Base-by-base conservation (phyloP, 2,888 invertebrate genomes). In the Heliconius cydno region DNA sequence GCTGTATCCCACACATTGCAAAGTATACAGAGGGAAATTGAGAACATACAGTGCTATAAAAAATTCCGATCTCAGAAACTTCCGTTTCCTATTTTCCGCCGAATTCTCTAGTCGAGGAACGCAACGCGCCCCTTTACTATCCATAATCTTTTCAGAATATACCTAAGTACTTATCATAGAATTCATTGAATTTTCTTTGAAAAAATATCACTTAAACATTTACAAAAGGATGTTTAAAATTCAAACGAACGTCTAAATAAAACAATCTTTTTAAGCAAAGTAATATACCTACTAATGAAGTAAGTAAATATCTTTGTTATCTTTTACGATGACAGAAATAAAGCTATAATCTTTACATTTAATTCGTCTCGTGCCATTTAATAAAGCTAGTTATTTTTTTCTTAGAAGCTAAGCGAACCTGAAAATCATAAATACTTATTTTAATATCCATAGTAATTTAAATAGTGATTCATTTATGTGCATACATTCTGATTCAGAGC, bases 351-450 rank as follows among this genome's bases (percentile, higher is more conserved):
- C 13, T 38, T n/a, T 68, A 41, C 15, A 41, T 70, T 41, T 15
- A 70, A 70, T 70, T 70, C 41, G 70, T 46, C 70, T 46, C 41
- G 25, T 46, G 70, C 70, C 25, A 25, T 70, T 70, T 70, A 70
- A 70, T 70, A 7, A 25, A 70, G 25, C 70, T 25, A 70, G 5
- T 70, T n/a, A 41, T 41, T 25, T 70, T 70, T 70, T 70, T 65
- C 65, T 28, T 65, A 65, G 65, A 65, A 65, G 15, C 28, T 65
- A 7, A 65, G 28, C 28, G 13, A 65, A 65, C 30, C 57, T 52
- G 57, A 72, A 72, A 72, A 57, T 60, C 13, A 73, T 34, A 73
- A 73, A 73, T 60, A 34, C n/a, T 34, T 60, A 22, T 73, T 57
- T 57, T 30, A 34, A 57, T 73, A 57, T n/a, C 13, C 34, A 73